Conservation (phyloP, 2,797 vertebrate species). For the Carduelis carduelis region DNA sequence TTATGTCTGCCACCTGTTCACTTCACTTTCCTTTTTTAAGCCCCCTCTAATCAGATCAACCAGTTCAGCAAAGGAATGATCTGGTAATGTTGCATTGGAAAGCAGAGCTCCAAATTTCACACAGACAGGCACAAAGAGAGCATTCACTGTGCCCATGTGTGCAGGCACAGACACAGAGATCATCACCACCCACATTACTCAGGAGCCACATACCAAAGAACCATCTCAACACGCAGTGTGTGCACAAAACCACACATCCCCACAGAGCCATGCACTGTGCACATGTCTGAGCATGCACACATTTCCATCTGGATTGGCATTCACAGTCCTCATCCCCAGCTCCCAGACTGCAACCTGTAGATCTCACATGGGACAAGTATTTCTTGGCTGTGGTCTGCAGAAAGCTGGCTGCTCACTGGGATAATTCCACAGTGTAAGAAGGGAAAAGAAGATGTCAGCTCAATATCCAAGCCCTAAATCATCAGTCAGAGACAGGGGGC, state of each 20-base stretch:
- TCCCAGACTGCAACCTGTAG: not conserved
- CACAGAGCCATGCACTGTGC: not conserved
- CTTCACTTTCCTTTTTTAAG: conserved; percentile 26
- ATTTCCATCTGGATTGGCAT: not conserved
- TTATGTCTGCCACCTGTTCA: conserved; percentile 66
- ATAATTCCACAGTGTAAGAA: not conserved
- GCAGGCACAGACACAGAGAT: not conserved
- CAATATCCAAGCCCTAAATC: not conserved
- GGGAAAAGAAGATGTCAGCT: not conserved
- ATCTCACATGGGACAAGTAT: fast-evolving
- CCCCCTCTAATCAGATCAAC: conserved; percentile 29
- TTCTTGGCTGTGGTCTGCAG: not conserved
- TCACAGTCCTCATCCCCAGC: not conserved
- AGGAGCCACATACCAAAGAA: not conserved
- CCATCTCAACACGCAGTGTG: not conserved
- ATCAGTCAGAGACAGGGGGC: not conserved
- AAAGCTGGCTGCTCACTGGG: not conserved
- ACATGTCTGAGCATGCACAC: not conserved
- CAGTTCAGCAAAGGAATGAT: conserved; percentile 29
- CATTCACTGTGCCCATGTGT: fast-evolving
- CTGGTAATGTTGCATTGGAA: not conserved
- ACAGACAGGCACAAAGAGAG: not conserved
- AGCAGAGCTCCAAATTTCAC: not conserved
- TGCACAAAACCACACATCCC: not conserved
- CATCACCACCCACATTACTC: not conserved